Conservation (phyloP, 2,888 invertebrate species). For the Heliconius charithonia region DNA sequence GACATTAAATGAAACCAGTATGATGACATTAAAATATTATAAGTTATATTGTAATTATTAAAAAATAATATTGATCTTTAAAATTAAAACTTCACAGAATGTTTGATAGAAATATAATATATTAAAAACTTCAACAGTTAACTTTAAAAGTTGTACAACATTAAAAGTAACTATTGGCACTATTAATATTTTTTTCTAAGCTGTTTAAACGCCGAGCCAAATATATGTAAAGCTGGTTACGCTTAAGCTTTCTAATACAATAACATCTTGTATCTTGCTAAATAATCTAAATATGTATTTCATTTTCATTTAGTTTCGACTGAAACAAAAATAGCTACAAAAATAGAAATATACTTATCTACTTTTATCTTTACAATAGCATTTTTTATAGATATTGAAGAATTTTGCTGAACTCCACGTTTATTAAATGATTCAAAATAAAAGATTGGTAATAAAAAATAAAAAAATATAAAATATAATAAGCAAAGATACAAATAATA, state of each 20-base stretch:
- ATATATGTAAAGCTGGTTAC: conserved; percentile 13
- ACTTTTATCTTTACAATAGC: conserved; percentile 21
- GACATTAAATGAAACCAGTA: no score
- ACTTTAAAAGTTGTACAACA: no score
- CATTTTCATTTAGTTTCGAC: conserved; percentile 35
- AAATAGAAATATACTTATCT: conserved; percentile 39
- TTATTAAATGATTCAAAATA: neutral
- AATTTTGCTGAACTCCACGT: conserved; percentile 27
- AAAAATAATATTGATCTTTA: neutral
- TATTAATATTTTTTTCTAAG: no score
- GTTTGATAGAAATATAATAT: neutral
- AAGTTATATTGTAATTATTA: neutral
- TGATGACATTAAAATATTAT: neutral
- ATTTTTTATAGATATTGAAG: conserved; percentile 12
- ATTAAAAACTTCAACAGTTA: no score
- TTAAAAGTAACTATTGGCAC: no score
- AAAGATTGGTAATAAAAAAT: no score
- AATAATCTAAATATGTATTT: conserved; percentile 24
- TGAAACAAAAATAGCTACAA: conserved; percentile 39
- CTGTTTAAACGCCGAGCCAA: neutral
- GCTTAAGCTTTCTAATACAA: conserved; percentile 33
- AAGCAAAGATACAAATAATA: no score
- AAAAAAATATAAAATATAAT: no score
- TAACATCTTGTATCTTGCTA: conserved; percentile 16
- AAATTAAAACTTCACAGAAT: neutral